Percentiles rank a stretch among this genome's conserved stretches.
Conservation (phyloP, 2,888 invertebrate species). For the Hemaris fuciformis region DNA sequence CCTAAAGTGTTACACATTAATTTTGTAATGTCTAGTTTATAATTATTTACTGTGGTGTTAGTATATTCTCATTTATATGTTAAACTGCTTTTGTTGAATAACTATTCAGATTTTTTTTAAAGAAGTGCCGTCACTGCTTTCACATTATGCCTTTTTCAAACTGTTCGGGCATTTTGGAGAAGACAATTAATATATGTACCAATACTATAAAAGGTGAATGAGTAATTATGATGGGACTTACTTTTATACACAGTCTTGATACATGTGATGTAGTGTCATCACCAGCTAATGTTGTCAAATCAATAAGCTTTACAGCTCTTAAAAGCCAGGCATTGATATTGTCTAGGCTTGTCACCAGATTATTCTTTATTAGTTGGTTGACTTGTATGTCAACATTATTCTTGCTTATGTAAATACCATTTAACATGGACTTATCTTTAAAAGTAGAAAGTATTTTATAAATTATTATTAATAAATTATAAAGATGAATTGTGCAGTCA, state of each 20-base stretch:
- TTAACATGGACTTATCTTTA: constrained; percentile 42
- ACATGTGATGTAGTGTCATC: constrained; percentile 91
- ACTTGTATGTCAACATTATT: constrained; percentile 59
- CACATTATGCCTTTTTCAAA: neutral
- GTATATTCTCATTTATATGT: too few species aligned
- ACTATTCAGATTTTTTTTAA: too few species aligned
- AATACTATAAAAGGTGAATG: too few species aligned
- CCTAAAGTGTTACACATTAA: too few species aligned
- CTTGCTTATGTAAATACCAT: constrained; percentile 55
- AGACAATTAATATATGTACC: too few species aligned
- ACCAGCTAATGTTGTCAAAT: constrained; percentile 95
- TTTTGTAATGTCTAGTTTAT: too few species aligned
- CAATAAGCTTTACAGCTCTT: constrained; percentile 91
- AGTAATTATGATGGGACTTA: too few species aligned
- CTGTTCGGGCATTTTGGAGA: too few species aligned
- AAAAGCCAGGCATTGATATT: constrained; percentile 89
- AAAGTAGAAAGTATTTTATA: neutral
- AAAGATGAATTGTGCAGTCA: too few species aligned
- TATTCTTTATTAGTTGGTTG: constrained; percentile 42
- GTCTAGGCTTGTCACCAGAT: constrained; percentile 58
- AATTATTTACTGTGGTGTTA: too few species aligned
- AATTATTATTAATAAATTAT: neutral
- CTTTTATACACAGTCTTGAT: constrained; percentile 89
- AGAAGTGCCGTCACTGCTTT: too few species aligned
- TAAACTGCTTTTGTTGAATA: too few species aligned